Evolutionary conservation across 2,797 vertebrate genomes (phyloP).

Genomic region (Hydrophis major): DNA sequence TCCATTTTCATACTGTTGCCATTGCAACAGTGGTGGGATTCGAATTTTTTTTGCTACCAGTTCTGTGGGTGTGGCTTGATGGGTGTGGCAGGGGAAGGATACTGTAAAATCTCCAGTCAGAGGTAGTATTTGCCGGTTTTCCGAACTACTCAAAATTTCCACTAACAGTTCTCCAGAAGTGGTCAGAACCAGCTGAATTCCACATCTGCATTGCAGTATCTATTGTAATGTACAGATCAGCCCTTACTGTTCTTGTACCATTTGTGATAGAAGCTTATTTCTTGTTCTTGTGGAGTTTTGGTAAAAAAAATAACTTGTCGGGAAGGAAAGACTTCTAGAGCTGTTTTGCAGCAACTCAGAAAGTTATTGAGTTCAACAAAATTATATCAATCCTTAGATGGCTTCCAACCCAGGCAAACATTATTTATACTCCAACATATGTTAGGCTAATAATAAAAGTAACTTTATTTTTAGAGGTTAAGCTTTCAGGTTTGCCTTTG

Average conservation of each 20-base stretch:
- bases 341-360: background rate
- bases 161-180: too few species aligned
- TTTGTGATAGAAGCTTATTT: background rate
- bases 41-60: too few species aligned
- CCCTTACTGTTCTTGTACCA: background rate
- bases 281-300: background rate
- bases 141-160: too few species aligned
- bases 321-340: background rate
- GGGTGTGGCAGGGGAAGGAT: too few species aligned
- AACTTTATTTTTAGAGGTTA: background rate
- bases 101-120: too few species aligned
- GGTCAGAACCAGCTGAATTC: too few species aligned
- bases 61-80: too few species aligned
- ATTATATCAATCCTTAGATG: background rate
- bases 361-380: background rate
- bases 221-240: background rate
- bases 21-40: background rate
- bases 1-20: background rate
- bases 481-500: background rate
- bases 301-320: background rate
- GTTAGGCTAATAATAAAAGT: background rate
- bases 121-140: too few species aligned
- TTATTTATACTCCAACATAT: too few species aligned
- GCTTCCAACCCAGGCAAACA: background rate
- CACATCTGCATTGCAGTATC: background rate